These are phyloP conservation scores for Stomorhina lunata DNA, from an alignment of 2,888 invertebrate species.

Conservation along the genomic window DNA sequence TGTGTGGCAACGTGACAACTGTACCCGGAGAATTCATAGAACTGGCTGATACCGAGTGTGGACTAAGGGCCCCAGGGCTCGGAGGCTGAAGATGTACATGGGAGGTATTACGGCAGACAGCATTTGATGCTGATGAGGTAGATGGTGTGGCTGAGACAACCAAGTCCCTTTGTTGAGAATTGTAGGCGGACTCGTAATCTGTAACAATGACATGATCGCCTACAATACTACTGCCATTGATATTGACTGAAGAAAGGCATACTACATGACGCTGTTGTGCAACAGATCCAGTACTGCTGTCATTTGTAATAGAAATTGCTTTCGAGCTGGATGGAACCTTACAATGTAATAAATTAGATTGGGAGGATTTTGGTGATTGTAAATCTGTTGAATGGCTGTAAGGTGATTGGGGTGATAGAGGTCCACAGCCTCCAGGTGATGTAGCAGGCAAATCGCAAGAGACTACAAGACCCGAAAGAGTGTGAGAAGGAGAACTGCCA, in stretches of 20 bases:
- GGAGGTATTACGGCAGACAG: conserved; percentile 70
- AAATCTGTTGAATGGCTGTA: conserved; percentile 89
- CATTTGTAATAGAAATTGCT: conserved; percentile 26
- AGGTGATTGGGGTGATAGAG: conserved; percentile 89
- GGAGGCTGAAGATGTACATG: conserved; percentile 77
- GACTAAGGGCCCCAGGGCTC: conserved; percentile 85
- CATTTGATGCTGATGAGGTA: conserved; percentile 68
- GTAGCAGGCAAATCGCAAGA: conserved; percentile 81
- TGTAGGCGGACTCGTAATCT: conserved; percentile 87
- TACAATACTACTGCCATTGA: conserved; percentile 36
- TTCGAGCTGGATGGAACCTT: conserved; percentile 54
- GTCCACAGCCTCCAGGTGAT: conserved; percentile 74
- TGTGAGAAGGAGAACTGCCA: conserved; percentile 85
- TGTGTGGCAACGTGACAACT: conserved; percentile 69
- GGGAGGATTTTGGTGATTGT: conserved; percentile 82
- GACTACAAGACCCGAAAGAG: conserved; percentile 81
- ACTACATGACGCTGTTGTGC: conserved; percentile 68
- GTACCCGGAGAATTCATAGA: conserved; percentile 81
- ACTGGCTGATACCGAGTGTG: conserved; percentile 83
- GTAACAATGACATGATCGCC: conserved; percentile 72
- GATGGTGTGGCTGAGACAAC: conserved; percentile 67
- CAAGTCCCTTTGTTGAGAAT: conserved; percentile 71
- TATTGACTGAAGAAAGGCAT: conserved; percentile 67
- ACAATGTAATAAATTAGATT: conserved; percentile 12
- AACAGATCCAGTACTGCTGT: conserved; percentile 17